Base-by-base conservation (phyloP, 2,797 vertebrate genomes). In the Phalloptychus januarius region DNA sequence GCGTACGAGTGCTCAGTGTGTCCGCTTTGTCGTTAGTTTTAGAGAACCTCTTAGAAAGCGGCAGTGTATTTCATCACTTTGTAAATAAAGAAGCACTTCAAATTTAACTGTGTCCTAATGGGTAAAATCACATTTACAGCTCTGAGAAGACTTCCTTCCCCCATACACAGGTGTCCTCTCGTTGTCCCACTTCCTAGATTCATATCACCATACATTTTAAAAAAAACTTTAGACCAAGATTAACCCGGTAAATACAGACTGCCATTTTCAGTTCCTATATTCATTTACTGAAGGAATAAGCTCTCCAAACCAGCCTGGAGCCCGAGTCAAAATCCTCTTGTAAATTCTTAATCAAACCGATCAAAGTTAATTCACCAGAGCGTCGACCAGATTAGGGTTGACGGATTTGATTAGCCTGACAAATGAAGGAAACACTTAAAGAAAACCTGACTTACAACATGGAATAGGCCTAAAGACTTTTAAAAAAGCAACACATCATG, bases 11-110 rank as follows among this genome's bases (percentile, higher is more conserved):
- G 50, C 79, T 87, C 73, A 80, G 75, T 83, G 76, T 75, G 75
- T 85, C 44, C 2, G 42, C 81, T 86, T 82, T 91, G 87, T 87
- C 80, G 76, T 75, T 71, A 79, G 61, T 56, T 73, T 84, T 79
- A 78, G 75, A 86, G 63, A 79, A 75, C 56, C 70, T 77, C 73
- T 72, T 80, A 74, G 58, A 56, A 79, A 76, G 75, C 42, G 79
- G 72, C 77, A 84, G 78, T 81, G 79, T 73, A 76, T 89, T 86
- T 87, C 63, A 82, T 86, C 85, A 92, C 88, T 87, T 91, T 93
- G 91, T 94, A 92, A 93, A 94, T 94, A 95, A 95, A 93, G 82
- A 86, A 77, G 67, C 86, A 91, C 87, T 86, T 80, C 75, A 86
- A 81, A 87, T 84, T 71, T 83, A 31, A 81, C 63, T 52, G 65